Evolutionary conservation across 2,113 vertebrate genomes (phyloP), one percentile per base, ranked within the genome.

Genomic region (Cromileptes altivelis): DNA sequence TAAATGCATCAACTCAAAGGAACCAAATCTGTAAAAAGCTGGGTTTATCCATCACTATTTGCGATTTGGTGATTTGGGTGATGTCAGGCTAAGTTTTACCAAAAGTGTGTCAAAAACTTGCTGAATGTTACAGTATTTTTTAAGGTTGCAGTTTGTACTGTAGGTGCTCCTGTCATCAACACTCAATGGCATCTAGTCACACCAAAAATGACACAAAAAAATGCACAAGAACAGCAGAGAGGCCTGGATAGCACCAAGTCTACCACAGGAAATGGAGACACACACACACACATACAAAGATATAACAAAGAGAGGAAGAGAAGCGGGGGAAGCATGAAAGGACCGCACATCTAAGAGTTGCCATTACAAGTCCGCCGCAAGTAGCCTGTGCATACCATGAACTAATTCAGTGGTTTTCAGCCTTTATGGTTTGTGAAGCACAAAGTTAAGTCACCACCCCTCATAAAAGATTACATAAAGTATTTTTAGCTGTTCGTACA

Each of bases 241-340:
- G 3, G 47, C 55, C 62, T 69, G 6, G 0, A 14, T 3, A 8
- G 25, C 15, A 74, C 37, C 42, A 8, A 42, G 4, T 52, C 3
- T 17, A 4, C 12, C 4, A 6, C 70, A 79, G 82, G 70, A 85
- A 79, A 67, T 5, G 19, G 6, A 47, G 40, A 58, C 13, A 56
- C 57, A 63, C 14, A 55, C 8, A 37, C 33, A 37, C 33, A 37
- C 33, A 37, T 6, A 37, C 33, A 37, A 0, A 68, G 4, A 53
- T 56, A 75, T 14, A 63, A 61, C 68, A 57, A 61, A 80, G 72
- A 80, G 27, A 53, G 57, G 45, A 60, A 11, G 25, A n/a, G 19
- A 13, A 47, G 57, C 18, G 0, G 12, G 69, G 18, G 45, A 13
- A 68, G 55, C 13, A 53, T n/a, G 17, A 70, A 15, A 63, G 19